These are phyloP conservation scores for Betta splendens DNA, from an alignment of 2,797 vertebrate genomes.

Conservation along the genomic window DNA sequence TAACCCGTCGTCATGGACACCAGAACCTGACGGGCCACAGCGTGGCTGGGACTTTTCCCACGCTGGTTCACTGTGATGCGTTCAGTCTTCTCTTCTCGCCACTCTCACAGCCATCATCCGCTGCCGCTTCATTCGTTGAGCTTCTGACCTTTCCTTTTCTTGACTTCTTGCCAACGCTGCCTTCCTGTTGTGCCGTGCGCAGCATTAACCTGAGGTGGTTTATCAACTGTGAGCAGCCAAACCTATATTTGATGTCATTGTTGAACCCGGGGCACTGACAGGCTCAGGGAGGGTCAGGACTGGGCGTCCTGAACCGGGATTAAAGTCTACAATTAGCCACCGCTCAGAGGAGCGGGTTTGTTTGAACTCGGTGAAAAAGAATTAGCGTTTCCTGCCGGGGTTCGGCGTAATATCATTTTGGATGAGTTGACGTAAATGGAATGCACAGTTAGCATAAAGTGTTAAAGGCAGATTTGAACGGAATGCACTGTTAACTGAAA, in stretches of 20 bases:
- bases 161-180: slow-evolving; percentile 35
- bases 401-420: slow-evolving; percentile 48
- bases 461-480: slow-evolving; percentile 63
- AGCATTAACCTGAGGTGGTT: slow-evolving; percentile 41
- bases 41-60: slow-evolving; percentile 14
- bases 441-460: slow-evolving; percentile 63
- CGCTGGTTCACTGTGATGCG: background rate
- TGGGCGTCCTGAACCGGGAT: slow-evolving; percentile 54
- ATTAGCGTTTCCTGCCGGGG: slow-evolving; percentile 68
- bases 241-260: slow-evolving; percentile 41
- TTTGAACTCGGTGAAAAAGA: slow-evolving; percentile 57
- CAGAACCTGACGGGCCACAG: slow-evolving; percentile 21
- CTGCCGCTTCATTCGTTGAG: slow-evolving; percentile 3
- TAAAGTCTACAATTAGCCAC: slow-evolving; percentile 62
- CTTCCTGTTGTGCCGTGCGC: slow-evolving; percentile 51
- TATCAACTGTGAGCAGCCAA: slow-evolving; percentile 29
- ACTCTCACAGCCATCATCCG: slow-evolving; percentile 5
- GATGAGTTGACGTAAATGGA: slow-evolving; percentile 56
- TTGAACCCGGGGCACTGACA: slow-evolving; percentile 50
- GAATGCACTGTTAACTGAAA: slow-evolving; percentile 65
- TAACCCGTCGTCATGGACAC: background rate
- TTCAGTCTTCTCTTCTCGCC: background rate
- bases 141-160: slow-evolving; percentile 9
- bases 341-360: slow-evolving; percentile 42
- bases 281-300: slow-evolving; percentile 65